phyloP scores from a whole-genome alignment of 1,140 invertebrate genomes.

The Drosophila repleta region DNA sequence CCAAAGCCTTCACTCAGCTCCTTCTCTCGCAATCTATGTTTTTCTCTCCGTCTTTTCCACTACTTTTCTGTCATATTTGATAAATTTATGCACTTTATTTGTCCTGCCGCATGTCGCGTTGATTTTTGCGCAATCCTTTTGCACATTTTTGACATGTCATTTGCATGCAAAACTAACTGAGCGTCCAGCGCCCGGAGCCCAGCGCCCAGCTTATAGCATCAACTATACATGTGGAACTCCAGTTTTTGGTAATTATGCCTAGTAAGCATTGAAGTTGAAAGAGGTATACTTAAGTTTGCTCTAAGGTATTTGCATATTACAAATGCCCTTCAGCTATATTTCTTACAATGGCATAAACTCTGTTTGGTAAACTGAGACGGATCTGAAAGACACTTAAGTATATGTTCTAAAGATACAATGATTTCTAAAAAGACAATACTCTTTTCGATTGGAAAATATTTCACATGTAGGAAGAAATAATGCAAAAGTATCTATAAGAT shows the following conservation, averaged over 20 bases:
- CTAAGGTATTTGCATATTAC: no score
- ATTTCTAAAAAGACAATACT: no score
- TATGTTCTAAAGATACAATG: no score
- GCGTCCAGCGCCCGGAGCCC: background rate
- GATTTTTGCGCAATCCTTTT: slow-evolving; percentile 73
- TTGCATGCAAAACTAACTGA: slow-evolving; percentile 74
- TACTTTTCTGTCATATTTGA: slow-evolving; percentile 33
- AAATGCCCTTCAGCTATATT: no score
- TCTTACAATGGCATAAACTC: background rate
- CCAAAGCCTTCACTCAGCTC: slow-evolving; percentile 42
- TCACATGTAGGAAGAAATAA: no score
- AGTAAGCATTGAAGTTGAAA: background rate
- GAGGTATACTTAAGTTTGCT: background rate
- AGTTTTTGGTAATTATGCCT: background rate
- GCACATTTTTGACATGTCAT: slow-evolving; percentile 67
- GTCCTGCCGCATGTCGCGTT: slow-evolving; percentile 75
- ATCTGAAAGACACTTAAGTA: background rate
- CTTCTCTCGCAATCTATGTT: background rate
- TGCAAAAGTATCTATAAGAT: background rate
- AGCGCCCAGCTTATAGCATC: background rate
- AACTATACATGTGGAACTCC: background rate
- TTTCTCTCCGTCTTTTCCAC: background rate
- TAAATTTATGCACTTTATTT: slow-evolving; percentile 81
- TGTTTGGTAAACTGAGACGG: background rate
- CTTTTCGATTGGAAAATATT: no score